These are phyloP conservation scores for Pycnomerus fuliginosus DNA, from an alignment of 2,888 invertebrate species.

Conservation along the genomic window DNA sequence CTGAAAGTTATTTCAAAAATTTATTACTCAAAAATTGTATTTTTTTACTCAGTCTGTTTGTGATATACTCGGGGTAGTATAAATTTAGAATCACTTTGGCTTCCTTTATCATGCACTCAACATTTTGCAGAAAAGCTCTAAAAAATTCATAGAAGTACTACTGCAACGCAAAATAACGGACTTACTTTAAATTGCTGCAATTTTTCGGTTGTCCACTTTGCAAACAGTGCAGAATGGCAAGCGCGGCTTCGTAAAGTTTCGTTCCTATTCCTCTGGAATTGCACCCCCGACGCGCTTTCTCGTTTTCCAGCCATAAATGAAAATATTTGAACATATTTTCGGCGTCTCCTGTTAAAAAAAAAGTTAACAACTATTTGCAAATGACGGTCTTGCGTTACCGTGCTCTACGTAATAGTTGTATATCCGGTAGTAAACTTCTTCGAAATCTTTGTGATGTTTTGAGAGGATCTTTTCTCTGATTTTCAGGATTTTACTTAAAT, in stretches of 20 bases:
- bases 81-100: conserved; percentile 42
- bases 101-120: conserved; percentile 41
- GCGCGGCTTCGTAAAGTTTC: conserved; percentile 42
- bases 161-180: conserved; percentile 4
- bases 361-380: neutral
- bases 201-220: conserved; percentile 40
- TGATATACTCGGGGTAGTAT: conserved; percentile 43
- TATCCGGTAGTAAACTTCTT: conserved; percentile 48
- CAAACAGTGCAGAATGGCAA: conserved; percentile 41
- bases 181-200: conserved; percentile 42
- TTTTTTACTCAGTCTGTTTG: conserved; percentile 41
- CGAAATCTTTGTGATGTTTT: conserved; percentile 56
- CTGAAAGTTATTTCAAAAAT: conserved; percentile 36
- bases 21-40: conserved; percentile 46
- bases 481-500: conserved; percentile 52
- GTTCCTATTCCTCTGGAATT: conserved; percentile 41
- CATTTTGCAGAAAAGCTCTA: conserved; percentile 41
- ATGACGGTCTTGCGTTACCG: conserved; percentile 47
- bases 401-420: conserved; percentile 56
- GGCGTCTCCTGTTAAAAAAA: conserved; percentile 33
- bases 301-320: conserved; percentile 42
- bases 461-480: conserved; percentile 54
- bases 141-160: conserved; percentile 18
- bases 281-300: conserved; percentile 39
- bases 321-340: conserved; percentile 45